Evolutionary conservation across 2,888 invertebrate genomes (phyloP).

Genomic region (Hymenopus coronatus): DNA sequence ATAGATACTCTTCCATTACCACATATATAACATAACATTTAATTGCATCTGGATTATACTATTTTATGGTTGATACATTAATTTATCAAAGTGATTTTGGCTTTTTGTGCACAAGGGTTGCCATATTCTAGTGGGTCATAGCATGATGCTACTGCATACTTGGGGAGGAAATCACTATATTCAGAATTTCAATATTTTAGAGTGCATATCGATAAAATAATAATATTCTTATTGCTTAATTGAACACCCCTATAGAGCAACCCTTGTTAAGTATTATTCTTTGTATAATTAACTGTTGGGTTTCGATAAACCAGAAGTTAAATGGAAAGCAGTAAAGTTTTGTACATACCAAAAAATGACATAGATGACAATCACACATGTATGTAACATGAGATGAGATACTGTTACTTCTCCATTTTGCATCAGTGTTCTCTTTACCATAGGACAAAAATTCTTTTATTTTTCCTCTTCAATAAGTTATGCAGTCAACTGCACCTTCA

Average conservation of each 20-base stretch:
- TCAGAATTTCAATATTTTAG: too few species aligned
- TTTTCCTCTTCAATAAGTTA: too few species aligned
- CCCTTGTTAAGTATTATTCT: not conserved
- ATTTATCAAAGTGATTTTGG: not conserved
- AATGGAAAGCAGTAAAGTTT: not conserved
- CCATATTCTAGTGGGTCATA: not conserved
- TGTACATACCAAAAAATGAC: not conserved
- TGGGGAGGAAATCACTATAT: too few species aligned
- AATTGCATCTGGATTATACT: not conserved
- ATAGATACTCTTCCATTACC: not conserved
- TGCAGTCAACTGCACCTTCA: too few species aligned
- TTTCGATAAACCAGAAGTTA: not conserved
- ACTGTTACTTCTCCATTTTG: not conserved
- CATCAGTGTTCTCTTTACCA: too few species aligned
- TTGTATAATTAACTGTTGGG: not conserved
- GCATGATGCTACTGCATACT: too few species aligned
- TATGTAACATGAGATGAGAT: not conserved
- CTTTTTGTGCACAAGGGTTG: not conserved
- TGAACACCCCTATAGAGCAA: not conserved
- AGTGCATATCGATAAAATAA: too few species aligned
- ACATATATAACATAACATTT: not conserved
- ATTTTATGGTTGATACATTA: not conserved
- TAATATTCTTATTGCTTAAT: too few species aligned
- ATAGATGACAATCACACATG: not conserved
- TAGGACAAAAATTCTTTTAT: too few species aligned